Evolutionary conservation across 2,797 vertebrate species (phyloP).

Genomic region (Emys orbicularis): DNA sequence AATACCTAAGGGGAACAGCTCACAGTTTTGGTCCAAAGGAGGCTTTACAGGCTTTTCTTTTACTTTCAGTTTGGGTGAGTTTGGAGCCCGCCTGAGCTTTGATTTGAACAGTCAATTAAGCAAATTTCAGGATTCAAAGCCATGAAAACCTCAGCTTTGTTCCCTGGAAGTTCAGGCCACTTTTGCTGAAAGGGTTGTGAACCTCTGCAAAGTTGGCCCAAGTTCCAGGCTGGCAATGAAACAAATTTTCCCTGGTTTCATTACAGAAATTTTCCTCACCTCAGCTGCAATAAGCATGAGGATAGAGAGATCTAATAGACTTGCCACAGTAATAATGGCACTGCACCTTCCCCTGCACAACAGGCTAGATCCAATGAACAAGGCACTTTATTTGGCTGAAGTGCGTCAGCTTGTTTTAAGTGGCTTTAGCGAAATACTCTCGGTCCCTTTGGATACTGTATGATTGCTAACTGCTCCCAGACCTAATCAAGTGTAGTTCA

Average conservation of each 20-base stretch:
- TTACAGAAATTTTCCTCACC: conserved; percentile 73
- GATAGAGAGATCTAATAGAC: conserved; percentile 72
- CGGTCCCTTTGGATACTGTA: conserved; percentile 31
- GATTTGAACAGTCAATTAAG: neutral
- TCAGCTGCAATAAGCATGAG: conserved; percentile 56
- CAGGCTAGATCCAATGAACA: conserved; percentile 68
- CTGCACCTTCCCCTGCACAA: conserved; percentile 6
- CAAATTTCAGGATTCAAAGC: neutral
- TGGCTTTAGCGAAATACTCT: conserved; percentile 42
- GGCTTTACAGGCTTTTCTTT: neutral
- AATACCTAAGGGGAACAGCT: neutral
- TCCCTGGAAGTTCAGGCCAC: conserved; percentile 43
- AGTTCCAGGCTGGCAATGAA: conserved; percentile 66
- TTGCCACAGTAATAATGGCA: conserved; percentile 68
- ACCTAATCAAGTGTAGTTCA: conserved; percentile 34
- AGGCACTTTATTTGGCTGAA: conserved; percentile 64
- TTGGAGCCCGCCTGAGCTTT: neutral
- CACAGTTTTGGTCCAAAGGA: neutral
- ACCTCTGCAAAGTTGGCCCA: conserved; percentile 45
- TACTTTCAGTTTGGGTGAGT: neutral
- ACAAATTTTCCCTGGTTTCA: conserved; percentile 69
- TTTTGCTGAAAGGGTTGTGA: conserved; percentile 49
- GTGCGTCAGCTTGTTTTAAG: conserved; percentile 54
- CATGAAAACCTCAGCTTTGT: conserved; percentile 35
- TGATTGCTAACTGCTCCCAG: conserved; percentile 46